Conservation (phyloP, 2,113 vertebrate genomes). For the Cyphomyrus plagiostoma region DNA sequence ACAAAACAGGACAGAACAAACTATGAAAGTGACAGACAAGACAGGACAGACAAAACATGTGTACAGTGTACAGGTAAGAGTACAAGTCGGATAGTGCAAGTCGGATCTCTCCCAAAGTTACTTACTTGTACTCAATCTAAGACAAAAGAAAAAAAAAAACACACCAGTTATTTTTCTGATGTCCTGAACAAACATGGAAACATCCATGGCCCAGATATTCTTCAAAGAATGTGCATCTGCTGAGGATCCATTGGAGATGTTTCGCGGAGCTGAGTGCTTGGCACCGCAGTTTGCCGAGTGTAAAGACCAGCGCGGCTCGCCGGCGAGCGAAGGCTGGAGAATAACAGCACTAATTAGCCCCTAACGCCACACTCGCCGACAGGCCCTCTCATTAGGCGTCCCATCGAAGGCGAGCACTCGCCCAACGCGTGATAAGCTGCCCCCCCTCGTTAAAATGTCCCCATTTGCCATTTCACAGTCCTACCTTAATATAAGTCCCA, state of each 20-base stretch:
- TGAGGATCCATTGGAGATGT: constrained; percentile 35
- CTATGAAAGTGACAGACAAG: no score
- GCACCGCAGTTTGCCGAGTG: constrained; percentile 11
- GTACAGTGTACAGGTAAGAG: no score
- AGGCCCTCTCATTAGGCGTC: not conserved
- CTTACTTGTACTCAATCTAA: constrained; percentile 17
- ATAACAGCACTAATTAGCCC: constrained; percentile 15
- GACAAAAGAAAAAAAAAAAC: constrained; percentile 15
- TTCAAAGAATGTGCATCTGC: constrained; percentile 24
- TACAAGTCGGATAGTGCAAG: no score
- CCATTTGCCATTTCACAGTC: not conserved
- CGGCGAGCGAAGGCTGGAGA: not conserved
- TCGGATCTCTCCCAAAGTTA: no score
- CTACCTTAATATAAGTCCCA: not conserved
- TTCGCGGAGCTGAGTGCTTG: constrained; percentile 21
- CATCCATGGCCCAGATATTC: constrained; percentile 24
- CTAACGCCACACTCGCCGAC: not conserved
- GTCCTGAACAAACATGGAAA: constrained; percentile 27
- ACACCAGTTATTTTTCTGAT: constrained; percentile 29
- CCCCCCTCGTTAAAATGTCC: not conserved
- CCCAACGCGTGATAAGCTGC: not conserved
- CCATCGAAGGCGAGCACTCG: not conserved
- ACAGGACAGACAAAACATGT: no score
- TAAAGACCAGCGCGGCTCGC: not conserved
- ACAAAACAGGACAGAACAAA: no score